Evolutionary conservation across 2,113 vertebrate genomes (phyloP).

Genomic region (Coturnix japonica): DNA sequence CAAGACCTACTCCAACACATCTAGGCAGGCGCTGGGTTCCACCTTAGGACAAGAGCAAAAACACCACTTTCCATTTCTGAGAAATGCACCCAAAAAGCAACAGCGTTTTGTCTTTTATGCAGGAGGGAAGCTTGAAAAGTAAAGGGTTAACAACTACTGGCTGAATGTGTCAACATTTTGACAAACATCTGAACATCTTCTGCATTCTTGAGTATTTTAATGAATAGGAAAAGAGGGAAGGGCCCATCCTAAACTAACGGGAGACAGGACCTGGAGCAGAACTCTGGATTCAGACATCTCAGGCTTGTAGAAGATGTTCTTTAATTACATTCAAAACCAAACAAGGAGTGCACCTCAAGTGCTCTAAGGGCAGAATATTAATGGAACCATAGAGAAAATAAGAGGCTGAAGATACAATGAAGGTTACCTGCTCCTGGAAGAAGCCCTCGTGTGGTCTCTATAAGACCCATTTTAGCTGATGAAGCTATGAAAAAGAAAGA

Average conservation of each 20-base stretch:
- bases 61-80: not conserved
- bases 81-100: not conserved
- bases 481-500: not conserved
- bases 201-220: not conserved
- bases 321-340: not conserved
- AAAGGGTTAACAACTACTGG: not conserved
- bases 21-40: not conserved
- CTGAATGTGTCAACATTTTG: not conserved
- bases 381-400: not conserved
- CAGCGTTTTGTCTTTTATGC: not conserved
- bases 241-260: not conserved
- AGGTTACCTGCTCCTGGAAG: not conserved
- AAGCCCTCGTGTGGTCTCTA: not conserved
- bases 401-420: not conserved
- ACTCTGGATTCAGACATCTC: not conserved
- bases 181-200: not conserved
- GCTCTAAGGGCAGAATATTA: not conserved
- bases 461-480: not conserved
- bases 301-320: not conserved
- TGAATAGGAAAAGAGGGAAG: not conserved
- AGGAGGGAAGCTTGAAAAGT: not conserved
- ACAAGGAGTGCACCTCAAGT: too few relatives aligned
- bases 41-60: not conserved
- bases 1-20: not conserved
- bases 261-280: not conserved